phyloP scores from a whole-genome alignment of 1,140 invertebrate species.

The Penaeus indicus region DNA sequence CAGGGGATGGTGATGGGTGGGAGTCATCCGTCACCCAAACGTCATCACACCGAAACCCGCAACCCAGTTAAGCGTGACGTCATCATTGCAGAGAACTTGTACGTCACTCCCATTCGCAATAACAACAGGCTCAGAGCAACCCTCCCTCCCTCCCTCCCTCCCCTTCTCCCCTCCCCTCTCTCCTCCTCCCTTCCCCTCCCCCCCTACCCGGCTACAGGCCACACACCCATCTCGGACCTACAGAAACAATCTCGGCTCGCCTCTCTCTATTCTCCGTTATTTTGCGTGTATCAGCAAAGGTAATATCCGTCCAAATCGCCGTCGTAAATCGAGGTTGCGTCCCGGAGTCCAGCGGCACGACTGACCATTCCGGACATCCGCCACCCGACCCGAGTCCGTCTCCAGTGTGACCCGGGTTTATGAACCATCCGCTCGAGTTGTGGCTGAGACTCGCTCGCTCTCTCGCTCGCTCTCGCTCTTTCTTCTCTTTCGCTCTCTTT shows the following conservation, averaged over 20 bases:
- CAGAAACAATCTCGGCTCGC: constrained; percentile 52
- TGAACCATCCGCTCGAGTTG: constrained; percentile 49
- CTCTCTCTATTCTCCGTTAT: constrained; percentile 46
- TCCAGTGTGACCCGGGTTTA: constrained; percentile 54
- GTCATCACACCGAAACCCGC: too few species aligned
- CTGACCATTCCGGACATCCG: constrained; percentile 62
- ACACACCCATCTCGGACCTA: constrained; percentile 30
- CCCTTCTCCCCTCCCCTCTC: not conserved
- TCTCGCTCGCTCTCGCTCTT: not conserved
- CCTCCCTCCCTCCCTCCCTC: not conserved
- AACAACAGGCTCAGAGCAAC: not conserved
- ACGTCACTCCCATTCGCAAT: too few species aligned
- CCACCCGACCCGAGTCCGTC: constrained; percentile 51
- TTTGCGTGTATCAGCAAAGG: constrained; percentile 66
- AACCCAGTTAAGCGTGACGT: too few species aligned
- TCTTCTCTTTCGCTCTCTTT: not conserved
- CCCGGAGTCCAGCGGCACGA: constrained; percentile 19
- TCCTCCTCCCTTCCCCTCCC: too few species aligned
- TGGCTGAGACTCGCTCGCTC: constrained; percentile 12
- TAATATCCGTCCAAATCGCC: constrained; percentile 61
- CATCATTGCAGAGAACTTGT: too few species aligned
- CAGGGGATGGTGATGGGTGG: too few species aligned
- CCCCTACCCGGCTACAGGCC: too few species aligned
- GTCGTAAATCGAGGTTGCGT: constrained; percentile 58
- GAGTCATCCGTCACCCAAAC: too few species aligned